phyloP scores from a whole-genome alignment of 2,888 invertebrate genomes.

The Ommatoiulus sabulosus region DNA sequence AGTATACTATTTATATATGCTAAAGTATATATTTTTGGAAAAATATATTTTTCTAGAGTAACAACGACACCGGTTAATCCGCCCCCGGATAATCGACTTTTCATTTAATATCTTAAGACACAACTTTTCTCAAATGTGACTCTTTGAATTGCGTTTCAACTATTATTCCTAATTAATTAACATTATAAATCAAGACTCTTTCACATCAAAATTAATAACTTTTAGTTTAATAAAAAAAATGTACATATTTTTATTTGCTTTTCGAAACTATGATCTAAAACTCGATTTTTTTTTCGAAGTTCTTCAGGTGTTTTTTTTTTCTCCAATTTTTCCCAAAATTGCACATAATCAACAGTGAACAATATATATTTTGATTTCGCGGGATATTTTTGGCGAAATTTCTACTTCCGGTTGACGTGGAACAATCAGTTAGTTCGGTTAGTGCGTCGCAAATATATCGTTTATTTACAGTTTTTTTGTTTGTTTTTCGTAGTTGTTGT shows the following conservation, averaged over 20 bases:
- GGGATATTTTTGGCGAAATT: neutral
- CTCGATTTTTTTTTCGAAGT: neutral
- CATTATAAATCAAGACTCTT: neutral
- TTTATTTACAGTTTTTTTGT: neutral
- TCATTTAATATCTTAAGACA: too few species aligned
- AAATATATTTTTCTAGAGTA: too few species aligned
- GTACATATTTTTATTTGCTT: conserved; percentile 49
- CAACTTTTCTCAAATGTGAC: too few species aligned
- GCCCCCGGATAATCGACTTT: too few species aligned
- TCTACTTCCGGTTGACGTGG: neutral
- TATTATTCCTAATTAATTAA: neutral
- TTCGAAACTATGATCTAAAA: conserved; percentile 47
- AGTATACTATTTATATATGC: too few species aligned
- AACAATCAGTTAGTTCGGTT: neutral
- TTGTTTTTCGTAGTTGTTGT: neutral
- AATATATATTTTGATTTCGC: neutral
- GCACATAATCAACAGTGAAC: neutral
- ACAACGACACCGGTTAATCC: too few species aligned
- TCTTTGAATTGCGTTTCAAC: neutral
- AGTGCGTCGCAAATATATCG: neutral
- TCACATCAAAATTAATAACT: neutral
- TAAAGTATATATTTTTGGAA: too few species aligned
- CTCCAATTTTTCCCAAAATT: neutral
- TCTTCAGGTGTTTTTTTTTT: neutral
- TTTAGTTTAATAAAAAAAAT: conserved; percentile 41